A percentile compares a stretch with the other conserved stretches of the same genome.
phyloP scores from a whole-genome alignment of 2,797 vertebrate genomes.

The Hydrocynus forskahlii region DNA sequence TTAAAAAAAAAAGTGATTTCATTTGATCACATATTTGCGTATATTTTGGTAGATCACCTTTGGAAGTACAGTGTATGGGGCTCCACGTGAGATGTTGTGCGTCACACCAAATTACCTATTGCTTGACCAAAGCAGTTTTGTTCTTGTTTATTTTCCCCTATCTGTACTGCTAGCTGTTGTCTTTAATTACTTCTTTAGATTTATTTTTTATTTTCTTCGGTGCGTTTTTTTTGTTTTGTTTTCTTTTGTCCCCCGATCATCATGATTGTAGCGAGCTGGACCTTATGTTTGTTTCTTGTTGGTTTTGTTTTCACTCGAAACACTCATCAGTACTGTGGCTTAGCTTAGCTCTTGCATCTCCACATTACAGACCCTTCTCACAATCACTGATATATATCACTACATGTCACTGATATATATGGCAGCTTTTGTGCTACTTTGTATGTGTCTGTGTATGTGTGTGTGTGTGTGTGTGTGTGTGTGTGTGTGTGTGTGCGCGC shows the following conservation, averaged over 20 bases:
- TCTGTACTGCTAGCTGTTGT: conserved; percentile 16
- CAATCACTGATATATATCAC: conserved; percentile 44
- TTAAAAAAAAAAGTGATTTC: conserved; percentile 64
- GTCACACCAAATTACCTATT: conserved; percentile 66
- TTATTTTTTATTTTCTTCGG: conserved; percentile 28
- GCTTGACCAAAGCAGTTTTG: conserved; percentile 55
- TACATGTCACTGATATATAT: conserved; percentile 48
- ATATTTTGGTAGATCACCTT: conserved; percentile 67
- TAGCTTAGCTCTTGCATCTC: conserved; percentile 38
- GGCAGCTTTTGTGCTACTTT: conserved; percentile 55
- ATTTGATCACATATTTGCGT: conserved; percentile 67
- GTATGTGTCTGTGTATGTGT: background rate
- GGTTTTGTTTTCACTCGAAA: conserved; percentile 20
- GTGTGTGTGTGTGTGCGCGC: background rate
- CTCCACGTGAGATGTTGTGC: conserved; percentile 65
- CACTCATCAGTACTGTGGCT: conserved; percentile 18
- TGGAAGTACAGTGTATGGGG: conserved; percentile 77
- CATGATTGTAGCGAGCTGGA: conserved; percentile 47
- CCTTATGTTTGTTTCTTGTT: conserved; percentile 1
- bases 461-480: background rate
- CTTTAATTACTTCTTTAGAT: conserved; percentile 16
- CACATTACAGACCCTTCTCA: conserved; percentile 31
- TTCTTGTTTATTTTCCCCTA: conserved; percentile 40
- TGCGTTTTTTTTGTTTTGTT: background rate
- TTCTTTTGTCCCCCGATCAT: background rate